These are phyloP conservation scores for Drosophila nigrodunni DNA, from an alignment of 1,140 invertebrate species.

Conservation along the genomic window DNA sequence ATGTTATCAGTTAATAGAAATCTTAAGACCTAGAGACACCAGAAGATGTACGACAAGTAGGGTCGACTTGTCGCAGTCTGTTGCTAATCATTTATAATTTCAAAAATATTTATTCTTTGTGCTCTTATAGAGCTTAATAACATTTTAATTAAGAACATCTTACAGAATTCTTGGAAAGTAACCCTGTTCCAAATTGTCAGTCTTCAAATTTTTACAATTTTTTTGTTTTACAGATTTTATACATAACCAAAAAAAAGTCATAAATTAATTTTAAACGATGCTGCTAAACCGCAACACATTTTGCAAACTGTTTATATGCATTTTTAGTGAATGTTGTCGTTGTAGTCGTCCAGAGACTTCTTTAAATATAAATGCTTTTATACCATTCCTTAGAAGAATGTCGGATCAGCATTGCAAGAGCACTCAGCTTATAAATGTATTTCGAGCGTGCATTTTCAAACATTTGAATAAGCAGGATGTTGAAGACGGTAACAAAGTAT, in stretches of 20 bases:
- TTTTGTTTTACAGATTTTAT: neutral
- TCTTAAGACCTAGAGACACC: too few relatives aligned
- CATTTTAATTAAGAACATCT: too few relatives aligned
- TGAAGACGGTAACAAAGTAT: constrained; percentile 29
- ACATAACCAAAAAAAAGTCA: neutral
- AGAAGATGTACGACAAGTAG: too few relatives aligned
- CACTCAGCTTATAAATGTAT: constrained; percentile 9
- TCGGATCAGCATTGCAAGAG: neutral
- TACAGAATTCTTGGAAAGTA: neutral
- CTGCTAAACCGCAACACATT: neutral
- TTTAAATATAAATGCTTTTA: neutral
- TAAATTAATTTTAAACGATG: constrained; percentile 5
- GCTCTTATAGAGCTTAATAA: too few relatives aligned
- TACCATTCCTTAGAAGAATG: neutral
- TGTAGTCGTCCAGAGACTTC: neutral
- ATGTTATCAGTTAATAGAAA: too few relatives aligned
- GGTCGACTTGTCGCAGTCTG: too few relatives aligned
- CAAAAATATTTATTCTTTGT: too few relatives aligned
- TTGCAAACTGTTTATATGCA: neutral
- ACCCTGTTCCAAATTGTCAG: constrained; percentile 4
- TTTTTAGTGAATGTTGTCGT: neutral
- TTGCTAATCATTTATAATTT: too few relatives aligned
- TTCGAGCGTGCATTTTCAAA: constrained; percentile 28
- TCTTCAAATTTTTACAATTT: neutral
- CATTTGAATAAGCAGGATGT: constrained; percentile 4